phyloP scores from a whole-genome alignment of 2,797 vertebrate genomes.

The Cirrhinus mrigala region DNA sequence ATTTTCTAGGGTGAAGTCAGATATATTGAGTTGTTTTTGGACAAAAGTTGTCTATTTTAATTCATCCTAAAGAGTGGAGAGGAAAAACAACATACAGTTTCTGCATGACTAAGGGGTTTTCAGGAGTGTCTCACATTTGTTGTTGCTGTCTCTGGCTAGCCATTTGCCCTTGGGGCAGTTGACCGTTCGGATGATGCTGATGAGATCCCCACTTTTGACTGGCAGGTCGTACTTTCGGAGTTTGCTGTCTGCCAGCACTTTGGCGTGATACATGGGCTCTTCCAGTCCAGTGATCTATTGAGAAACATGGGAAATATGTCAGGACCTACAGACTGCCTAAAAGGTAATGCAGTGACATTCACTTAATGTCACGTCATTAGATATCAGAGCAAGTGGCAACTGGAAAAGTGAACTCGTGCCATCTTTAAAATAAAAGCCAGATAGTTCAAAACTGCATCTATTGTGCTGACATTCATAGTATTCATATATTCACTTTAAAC shows the following conservation, averaged over 20 bases:
- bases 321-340: not conserved
- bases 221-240: constrained; percentile 72
- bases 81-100: not conserved
- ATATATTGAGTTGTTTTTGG: no score
- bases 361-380: not conserved
- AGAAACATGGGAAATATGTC: not conserved
- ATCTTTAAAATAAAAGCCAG: no score
- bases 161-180: constrained; percentile 76
- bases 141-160: constrained; percentile 73
- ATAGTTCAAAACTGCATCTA: no score
- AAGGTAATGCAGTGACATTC: not conserved
- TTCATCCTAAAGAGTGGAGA: not conserved
- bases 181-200: constrained; percentile 75
- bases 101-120: not conserved
- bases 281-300: constrained; percentile 80
- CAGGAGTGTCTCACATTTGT: constrained; percentile 79
- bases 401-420: not conserved
- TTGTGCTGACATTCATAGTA: not conserved
- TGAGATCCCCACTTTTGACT: constrained; percentile 75
- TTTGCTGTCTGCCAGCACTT: constrained; percentile 70
- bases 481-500: constrained; percentile 71
- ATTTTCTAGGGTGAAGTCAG: not conserved
- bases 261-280: constrained; percentile 72
- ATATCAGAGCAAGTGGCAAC: not conserved
- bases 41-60: not conserved